Base-by-base conservation (phyloP, 2,113 vertebrate genomes). In the Lynx canadensis region DNA sequence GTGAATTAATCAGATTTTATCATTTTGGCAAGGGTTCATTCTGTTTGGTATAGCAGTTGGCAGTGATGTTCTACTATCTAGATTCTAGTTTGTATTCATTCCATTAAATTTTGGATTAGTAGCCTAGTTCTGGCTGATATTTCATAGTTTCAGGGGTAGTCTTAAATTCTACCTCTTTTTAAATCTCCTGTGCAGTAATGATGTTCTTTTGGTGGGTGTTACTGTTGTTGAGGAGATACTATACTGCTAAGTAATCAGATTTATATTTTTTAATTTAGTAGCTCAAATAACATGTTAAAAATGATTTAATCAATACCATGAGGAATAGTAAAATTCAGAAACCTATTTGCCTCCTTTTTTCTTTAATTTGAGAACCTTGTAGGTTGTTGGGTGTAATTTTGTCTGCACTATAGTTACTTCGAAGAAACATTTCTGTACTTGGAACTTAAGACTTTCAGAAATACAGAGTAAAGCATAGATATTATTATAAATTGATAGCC, bases 21-120 rank as follows among this genome's bases (percentile, higher is more conserved):
- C 14, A 36, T 65, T 89, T 96, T 85, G 65, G 38, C 41, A 93
- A 69, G 90, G 63, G 65, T 48, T 97, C 3, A 88, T 25, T 68
- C 57, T 95, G 25, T 86, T 90, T 84, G 57, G 36, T 91, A 2
- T 31, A 52, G 2, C 76, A 71, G 73, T 92, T 89, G 31, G 6
- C 41, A 88, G 29, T 81, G 36, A 60, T 71, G 2, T 76, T 96
- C 50, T 95, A 9, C 57, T 97, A 33, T 86, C 16, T 96, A 36
- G 19, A 71, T 80, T 96, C 23, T 81, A 79, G 27, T 94, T 96
- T 93, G 50, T 66, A 89, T 92, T 92, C 4, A 36, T 93, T 95
- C 66, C 18, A 18, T 91, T 91, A 79, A 65, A 69, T 84, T 96
- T 96, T 90, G 31, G 52, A 23, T 66, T 91, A 79, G 12, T 63